Evolutionary conservation across 2,113 vertebrate genomes (phyloP), one percentile per base, ranked within the genome.

Genomic region (Myotis brandtii): DNA sequence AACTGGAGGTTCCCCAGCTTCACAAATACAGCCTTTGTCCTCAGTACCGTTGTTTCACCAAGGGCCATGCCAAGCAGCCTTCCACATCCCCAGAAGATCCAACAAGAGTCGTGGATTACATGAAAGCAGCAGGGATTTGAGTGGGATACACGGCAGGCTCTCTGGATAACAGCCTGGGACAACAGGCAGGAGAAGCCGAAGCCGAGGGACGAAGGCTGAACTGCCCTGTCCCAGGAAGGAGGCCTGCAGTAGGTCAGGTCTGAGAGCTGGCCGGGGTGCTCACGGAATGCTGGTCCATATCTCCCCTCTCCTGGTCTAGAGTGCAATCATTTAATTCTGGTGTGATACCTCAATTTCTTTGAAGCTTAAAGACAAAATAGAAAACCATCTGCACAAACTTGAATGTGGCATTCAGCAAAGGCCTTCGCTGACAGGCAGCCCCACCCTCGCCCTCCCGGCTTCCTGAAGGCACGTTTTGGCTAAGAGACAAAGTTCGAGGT

Each of bases 401-500:
- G 88, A 82, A 70, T 14, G 79, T 86, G 82, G 81, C 34, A n/a
- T 76, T 91, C 50, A 84, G 93, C 77, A 85, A 93, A 94, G 66
- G 50, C 6, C 73, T 92, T 50, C 18, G 5, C 23, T 1, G 25
- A 40, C 40, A 37, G 79, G 54, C 46, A 9, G 3, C 30, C 86
- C 85, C 16, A 6, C 83, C 27, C 11, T 4, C 66, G 40, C 77
- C 72, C 80, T 64, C 67, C 82, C 64, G 67, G 59, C 77, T 90
- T 97, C 97, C 94, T 62, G 46, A 91, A 97, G 95, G 95, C 93
- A 95, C 83, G 62, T 96, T 92, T 90, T 91, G 94, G 91, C 91
- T 37, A 75, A 82, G 84, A 97, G 94, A 96, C 95, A 73, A 97
- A 96, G 91, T 97, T 95, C n/a, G 80, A 95, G 97, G 98, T 98